Evolutionary conservation across 2,113 vertebrate species (phyloP), one percentile per base, ranked within the genome.

Genomic region (Colaptes auratus): DNA sequence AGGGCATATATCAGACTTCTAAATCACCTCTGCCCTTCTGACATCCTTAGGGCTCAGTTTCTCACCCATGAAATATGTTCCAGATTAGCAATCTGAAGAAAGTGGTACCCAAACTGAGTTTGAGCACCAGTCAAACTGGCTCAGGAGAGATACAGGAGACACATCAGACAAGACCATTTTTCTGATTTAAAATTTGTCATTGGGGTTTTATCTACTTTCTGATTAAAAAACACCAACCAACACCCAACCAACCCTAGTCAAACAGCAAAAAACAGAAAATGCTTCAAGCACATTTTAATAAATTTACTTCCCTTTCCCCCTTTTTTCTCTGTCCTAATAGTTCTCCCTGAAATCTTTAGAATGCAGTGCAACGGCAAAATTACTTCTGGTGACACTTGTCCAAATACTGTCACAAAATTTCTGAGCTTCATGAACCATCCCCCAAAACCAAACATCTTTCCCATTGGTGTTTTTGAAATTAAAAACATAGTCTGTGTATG

Each of bases 311-410:
- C 42, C 42, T 13, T 7, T 1, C 15, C 4, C 1, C 5, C 1
- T 1, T 2, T 2, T 4, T 2, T 74, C 42, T 27, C 28, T 3
- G 2, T 10, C 31, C 6, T 8, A 15, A 0, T 7, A 7, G 7
- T 17, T 85, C 39, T 72, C 30, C 9, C 50, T 19, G 10, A 9
- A 19, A 63, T 42, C 50, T 39, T 39, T 44, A 82, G 13, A 83
- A 73, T 6, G 27, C 19, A 50, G 21, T 2, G 4, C 0, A 3
- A 58, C 20, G 59, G 17, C 48, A 55, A 23, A 81, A 85, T 14
- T 46, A 52, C 15, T 64, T 52, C 25, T 64, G 25, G 46, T 67
- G 5, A 50, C 16, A 15, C 3, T 35, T 30, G 28, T 64, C 69
- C 78, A 88, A 75, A 67, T 20, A 75, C 6, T 23, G 12, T 9